These are phyloP conservation scores for Colinus virginianus DNA, from an alignment of 2,113 vertebrate species.

Conservation along the genomic window DNA sequence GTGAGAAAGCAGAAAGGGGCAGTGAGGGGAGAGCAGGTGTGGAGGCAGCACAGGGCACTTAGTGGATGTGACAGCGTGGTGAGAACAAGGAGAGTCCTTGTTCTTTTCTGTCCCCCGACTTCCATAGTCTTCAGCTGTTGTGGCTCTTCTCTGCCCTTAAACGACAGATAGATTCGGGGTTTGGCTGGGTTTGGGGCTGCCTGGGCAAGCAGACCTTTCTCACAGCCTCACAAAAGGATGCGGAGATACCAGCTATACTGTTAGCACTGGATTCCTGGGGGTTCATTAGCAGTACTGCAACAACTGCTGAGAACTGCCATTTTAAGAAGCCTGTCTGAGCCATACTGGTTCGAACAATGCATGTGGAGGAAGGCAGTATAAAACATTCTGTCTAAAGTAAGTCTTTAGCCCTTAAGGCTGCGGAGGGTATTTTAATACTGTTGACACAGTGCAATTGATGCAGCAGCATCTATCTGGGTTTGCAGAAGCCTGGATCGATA, in stretches of 20 bases:
- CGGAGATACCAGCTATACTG: not conserved
- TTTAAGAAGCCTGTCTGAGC: not conserved
- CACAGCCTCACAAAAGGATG: not conserved
- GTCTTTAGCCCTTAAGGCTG: not conserved
- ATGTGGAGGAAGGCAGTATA: not conserved
- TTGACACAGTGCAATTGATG: not conserved
- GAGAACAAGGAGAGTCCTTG: not conserved
- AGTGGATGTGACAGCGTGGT: fast-evolving
- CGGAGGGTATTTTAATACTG: not conserved
- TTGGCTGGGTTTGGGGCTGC: not conserved
- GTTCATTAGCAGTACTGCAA: not conserved
- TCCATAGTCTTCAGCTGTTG: not conserved
- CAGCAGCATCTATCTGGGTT: not conserved
- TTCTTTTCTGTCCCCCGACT: not conserved
- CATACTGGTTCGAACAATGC: not conserved
- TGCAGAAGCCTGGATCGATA: constrained; percentile 24
- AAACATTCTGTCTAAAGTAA: not conserved
- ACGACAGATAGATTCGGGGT: not conserved
- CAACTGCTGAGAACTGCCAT: not conserved
- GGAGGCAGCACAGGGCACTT: not conserved
- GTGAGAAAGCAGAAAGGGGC: not conserved
- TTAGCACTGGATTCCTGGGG: not conserved
- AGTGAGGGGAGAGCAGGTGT: fast-evolving
- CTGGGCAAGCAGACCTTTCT: not conserved
- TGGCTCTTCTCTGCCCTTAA: not conserved